Conservation (phyloP, 1,140 invertebrate genomes). For the Calephelis virginiensis region DNA sequence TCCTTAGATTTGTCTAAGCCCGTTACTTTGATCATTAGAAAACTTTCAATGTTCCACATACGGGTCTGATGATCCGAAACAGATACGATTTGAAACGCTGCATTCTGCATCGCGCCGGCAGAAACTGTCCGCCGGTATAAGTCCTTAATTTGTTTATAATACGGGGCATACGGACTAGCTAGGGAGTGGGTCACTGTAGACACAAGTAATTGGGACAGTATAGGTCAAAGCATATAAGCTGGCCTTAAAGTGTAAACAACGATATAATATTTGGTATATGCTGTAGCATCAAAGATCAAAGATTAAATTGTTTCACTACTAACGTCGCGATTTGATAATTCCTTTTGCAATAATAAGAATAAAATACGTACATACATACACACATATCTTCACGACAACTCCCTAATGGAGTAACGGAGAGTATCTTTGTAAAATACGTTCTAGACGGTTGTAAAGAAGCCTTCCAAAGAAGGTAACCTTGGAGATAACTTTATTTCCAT, state of each 20-base stretch:
- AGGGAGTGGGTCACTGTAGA: background rate
- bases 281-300: too few relatives aligned
- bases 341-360: too few relatives aligned
- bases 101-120: slow-evolving; percentile 1
- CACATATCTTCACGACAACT: too few relatives aligned
- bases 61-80: slow-evolving; percentile 1
- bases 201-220: slow-evolving; percentile 6
- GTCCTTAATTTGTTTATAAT: slow-evolving; percentile 15
- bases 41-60: slow-evolving; percentile 12
- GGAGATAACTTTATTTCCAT: too few relatives aligned
- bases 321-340: too few relatives aligned
- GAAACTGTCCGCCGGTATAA: background rate
- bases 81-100: slow-evolving; percentile 8
- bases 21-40: background rate
- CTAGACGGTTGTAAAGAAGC: too few relatives aligned
- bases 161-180: background rate
- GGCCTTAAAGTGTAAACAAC: background rate
- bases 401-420: too few relatives aligned
- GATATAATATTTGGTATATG: background rate
- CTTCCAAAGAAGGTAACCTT: too few relatives aligned
- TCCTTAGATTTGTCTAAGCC: background rate
- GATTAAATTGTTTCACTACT: too few relatives aligned
- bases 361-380: too few relatives aligned
- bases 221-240: slow-evolving; percentile 7
- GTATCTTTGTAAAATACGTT: too few relatives aligned